Evolutionary conservation across 2,797 vertebrate species (phyloP).

Genomic region (Nasua narica): DNA sequence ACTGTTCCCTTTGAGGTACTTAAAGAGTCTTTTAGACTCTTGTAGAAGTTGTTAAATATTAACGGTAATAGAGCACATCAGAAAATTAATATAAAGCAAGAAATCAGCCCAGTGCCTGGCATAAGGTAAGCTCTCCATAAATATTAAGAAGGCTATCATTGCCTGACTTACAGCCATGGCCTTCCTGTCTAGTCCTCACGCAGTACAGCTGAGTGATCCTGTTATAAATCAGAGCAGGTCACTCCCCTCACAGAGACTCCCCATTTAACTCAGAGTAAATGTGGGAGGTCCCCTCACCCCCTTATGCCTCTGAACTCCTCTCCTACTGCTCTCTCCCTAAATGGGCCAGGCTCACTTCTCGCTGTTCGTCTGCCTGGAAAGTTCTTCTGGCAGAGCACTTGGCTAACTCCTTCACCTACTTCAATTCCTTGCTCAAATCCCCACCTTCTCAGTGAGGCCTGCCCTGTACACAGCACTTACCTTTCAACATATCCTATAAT

Average conservation of each 20-base stretch:
- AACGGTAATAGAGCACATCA: background rate
- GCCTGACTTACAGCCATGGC: background rate
- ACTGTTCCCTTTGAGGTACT: background rate
- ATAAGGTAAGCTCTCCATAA: background rate
- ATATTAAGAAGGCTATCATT: background rate
- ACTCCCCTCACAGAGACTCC: too few species aligned
- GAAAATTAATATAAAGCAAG: background rate
- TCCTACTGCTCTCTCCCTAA: background rate
- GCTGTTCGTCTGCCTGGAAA: background rate
- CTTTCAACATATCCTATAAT: background rate
- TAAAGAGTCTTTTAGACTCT: background rate
- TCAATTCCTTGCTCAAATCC: background rate
- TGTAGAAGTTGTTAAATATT: background rate
- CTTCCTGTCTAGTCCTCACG: background rate
- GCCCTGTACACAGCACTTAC: background rate
- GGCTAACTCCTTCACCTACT: background rate
- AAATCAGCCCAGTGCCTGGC: background rate
- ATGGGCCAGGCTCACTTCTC: fast-evolving
- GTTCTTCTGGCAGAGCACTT: background rate
- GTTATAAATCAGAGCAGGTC: background rate
- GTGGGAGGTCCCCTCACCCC: background rate
- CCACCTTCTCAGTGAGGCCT: background rate
- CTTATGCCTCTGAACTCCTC: background rate
- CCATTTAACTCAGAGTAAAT: background rate
- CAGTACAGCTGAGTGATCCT: too few species aligned